Evolutionary conservation across 2,797 vertebrate species (phyloP).

Genomic region (Periophthalmus magnuspinnatus): DNA sequence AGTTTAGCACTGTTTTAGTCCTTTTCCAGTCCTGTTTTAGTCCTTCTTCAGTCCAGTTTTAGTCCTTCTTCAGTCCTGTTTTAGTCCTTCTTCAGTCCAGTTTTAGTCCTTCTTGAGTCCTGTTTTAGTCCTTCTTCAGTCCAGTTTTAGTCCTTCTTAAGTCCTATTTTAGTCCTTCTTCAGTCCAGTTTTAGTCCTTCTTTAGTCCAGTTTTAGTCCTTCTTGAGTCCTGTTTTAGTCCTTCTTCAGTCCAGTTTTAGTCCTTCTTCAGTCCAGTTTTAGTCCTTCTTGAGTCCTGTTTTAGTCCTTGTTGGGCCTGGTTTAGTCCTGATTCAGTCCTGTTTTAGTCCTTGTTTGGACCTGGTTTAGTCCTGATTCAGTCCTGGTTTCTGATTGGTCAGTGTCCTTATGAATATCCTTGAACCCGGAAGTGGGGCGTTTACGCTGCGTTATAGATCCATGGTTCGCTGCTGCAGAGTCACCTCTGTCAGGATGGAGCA

Average conservation of each 20-base stretch:
- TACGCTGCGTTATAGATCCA: slow-evolving; percentile 48
- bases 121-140: no score
- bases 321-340: not conserved
- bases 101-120: no score
- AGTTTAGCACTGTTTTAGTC: no score
- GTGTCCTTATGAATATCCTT: slow-evolving; percentile 45
- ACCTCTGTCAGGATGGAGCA: slow-evolving; percentile 81
- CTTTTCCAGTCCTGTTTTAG: no score
- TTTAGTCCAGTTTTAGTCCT: no score
- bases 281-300: no score
- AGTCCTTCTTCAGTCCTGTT: no score
- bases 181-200: no score
- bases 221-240: no score
- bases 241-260: not conserved
- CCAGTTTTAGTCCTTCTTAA: not conserved
- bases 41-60: no score
- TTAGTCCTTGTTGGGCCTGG: no score
- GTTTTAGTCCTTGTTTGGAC: not conserved
- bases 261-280: not conserved
- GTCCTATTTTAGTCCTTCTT: not conserved
- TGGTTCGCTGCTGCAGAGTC: slow-evolving; percentile 81
- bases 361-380: not conserved
- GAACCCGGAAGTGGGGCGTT: slow-evolving; percentile 83
- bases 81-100: no score
- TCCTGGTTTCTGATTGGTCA: slow-evolving; percentile 53